Conservation (phyloP, 2,113 vertebrate species). For the Ia io region DNA sequence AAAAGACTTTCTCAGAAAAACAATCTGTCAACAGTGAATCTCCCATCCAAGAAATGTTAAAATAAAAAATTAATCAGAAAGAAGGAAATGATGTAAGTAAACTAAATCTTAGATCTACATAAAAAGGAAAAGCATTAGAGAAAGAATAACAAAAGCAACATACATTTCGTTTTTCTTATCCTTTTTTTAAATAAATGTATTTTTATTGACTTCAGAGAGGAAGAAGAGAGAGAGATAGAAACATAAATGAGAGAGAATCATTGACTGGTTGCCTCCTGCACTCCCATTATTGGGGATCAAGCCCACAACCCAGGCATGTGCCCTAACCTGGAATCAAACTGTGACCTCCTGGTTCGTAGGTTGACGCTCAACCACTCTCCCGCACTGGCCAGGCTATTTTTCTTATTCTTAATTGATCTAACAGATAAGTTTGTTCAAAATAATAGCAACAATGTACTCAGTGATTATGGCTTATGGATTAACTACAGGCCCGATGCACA, state of each 20-base stretch:
- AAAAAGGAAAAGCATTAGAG: neutral
- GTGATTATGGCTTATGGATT: neutral
- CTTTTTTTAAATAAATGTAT: too few relatives aligned
- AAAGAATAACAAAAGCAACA: neutral
- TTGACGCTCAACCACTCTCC: too few relatives aligned
- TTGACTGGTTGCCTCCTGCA: too few relatives aligned
- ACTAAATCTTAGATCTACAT: neutral
- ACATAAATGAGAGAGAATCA: too few relatives aligned
- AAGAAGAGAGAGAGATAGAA: too few relatives aligned
- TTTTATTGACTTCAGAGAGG: too few relatives aligned
- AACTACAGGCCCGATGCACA: neutral
- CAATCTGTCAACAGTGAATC: neutral
- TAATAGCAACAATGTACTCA: neutral
- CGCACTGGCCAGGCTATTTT: neutral
- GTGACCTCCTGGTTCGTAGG: too few relatives aligned
- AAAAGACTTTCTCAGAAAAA: neutral
- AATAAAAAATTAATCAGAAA: conserved; percentile 9
- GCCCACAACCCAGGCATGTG: too few relatives aligned
- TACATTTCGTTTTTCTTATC: neutral
- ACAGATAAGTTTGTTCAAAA: neutral
- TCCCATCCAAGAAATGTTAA: neutral
- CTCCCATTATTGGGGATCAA: too few relatives aligned
- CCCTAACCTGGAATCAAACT: too few relatives aligned
- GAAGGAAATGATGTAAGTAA: neutral
- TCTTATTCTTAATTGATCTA: neutral